These are phyloP conservation scores for Xenopus laevis DNA, from an alignment of 2,113 vertebrate species.

Conservation along the genomic window DNA sequence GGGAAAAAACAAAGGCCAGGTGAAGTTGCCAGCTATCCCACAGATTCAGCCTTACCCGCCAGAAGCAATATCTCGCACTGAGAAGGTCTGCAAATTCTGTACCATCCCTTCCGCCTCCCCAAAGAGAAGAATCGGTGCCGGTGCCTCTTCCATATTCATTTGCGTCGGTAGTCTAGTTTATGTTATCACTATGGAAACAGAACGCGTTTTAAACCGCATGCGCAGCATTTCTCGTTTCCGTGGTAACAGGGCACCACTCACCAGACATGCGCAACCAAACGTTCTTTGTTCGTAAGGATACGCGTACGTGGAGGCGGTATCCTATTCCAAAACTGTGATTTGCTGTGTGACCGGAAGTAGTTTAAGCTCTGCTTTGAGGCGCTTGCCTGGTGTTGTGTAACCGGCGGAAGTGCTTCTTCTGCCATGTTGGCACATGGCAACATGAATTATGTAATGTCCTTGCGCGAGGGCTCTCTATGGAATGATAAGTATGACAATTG, in stretches of 20 bases:
- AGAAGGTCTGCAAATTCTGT: constrained; percentile 65
- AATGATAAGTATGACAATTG: too few relatives aligned
- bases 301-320: constrained; percentile 15
- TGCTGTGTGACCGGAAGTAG: constrained; percentile 17
- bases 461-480: too few relatives aligned
- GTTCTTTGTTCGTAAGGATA: background rate
- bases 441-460: too few relatives aligned
- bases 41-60: constrained; percentile 56
- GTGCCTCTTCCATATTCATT: constrained; percentile 44
- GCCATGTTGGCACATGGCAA: constrained; percentile 17
- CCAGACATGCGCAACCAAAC: too few relatives aligned
- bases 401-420: background rate
- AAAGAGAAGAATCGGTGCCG: constrained; percentile 57
- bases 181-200: constrained; percentile 59
- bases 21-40: too few relatives aligned
- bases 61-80: constrained; percentile 70
- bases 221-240: constrained; percentile 15
- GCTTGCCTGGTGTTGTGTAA: constrained; percentile 13
- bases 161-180: background rate
- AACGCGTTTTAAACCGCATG: background rate
- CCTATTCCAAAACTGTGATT: background rate
- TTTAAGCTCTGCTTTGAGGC: background rate
- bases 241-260: background rate
- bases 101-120: constrained; percentile 75
- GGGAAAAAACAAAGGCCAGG: too few relatives aligned